Conservation (phyloP, 2,797 vertebrate species). For the Pitangus sulphuratus region DNA sequence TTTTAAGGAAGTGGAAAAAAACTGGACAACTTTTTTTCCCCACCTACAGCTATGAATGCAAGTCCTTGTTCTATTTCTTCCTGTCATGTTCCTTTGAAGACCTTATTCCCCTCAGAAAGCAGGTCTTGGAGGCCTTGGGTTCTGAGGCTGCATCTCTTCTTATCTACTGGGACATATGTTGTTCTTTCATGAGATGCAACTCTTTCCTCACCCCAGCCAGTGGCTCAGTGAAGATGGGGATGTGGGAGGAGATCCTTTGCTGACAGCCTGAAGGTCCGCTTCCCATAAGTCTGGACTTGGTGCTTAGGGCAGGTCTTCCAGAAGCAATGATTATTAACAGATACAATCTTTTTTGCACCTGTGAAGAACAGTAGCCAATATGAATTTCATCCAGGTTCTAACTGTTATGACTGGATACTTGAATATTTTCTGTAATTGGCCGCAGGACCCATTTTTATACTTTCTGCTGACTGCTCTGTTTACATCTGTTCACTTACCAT, state of each 20-base stretch:
- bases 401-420: background rate
- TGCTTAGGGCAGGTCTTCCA: background rate
- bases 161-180: rapidly evolving
- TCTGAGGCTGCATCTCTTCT: background rate
- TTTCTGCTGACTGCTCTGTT: conserved; percentile 1
- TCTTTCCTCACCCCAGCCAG: background rate
- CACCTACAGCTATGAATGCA: rapidly evolving
- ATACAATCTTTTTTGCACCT: background rate
- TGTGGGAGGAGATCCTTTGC: background rate
- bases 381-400: background rate
- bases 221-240: background rate
- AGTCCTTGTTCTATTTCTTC: background rate
- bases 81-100: background rate
- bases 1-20: background rate
- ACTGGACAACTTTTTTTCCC: background rate
- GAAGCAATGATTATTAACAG: background rate
- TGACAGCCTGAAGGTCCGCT: background rate
- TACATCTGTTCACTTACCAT: background rate
- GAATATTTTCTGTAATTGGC: background rate
- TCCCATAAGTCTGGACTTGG: background rate
- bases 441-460: background rate
- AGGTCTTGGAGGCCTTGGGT: background rate
- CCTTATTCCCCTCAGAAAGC: background rate
- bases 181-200: background rate
- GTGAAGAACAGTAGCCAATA: background rate